Conservation (phyloP, 2,797 vertebrate species). For the Anomalospiza imberbis region DNA sequence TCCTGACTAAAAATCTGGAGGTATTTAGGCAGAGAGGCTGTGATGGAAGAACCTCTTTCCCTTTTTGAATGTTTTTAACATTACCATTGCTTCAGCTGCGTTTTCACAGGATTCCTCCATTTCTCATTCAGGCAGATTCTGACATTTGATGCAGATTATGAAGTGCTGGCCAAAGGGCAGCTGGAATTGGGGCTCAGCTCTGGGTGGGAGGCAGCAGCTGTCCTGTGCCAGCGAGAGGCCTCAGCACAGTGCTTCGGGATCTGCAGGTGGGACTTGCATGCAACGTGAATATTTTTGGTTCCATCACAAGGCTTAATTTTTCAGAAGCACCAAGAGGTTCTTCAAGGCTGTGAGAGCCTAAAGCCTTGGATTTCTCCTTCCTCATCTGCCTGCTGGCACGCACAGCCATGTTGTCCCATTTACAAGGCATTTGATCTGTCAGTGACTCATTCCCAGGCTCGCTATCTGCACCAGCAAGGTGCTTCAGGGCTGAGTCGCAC, state of each 20-base stretch:
- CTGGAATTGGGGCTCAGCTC: background rate
- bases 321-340: background rate
- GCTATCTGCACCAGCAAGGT: background rate
- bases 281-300: background rate
- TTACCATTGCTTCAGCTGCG: background rate
- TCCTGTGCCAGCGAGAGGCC: background rate
- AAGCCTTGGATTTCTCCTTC: constrained; percentile 23
- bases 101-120: background rate
- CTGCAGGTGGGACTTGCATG: background rate
- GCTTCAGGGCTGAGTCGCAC: background rate
- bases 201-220: background rate
- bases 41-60: background rate
- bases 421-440: background rate
- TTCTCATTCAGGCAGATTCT: background rate
- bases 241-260: background rate
- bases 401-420: background rate
- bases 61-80: background rate
- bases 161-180: background rate
- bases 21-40: background rate
- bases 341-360: constrained; percentile 15
- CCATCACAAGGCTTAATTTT: background rate
- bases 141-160: background rate
- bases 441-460: constrained; percentile 18
- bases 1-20: background rate
- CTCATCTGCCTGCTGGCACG: background rate